Evolutionary conservation across 2,888 invertebrate genomes (phyloP).

Genomic region (Drosophila quasianomalipes): DNA sequence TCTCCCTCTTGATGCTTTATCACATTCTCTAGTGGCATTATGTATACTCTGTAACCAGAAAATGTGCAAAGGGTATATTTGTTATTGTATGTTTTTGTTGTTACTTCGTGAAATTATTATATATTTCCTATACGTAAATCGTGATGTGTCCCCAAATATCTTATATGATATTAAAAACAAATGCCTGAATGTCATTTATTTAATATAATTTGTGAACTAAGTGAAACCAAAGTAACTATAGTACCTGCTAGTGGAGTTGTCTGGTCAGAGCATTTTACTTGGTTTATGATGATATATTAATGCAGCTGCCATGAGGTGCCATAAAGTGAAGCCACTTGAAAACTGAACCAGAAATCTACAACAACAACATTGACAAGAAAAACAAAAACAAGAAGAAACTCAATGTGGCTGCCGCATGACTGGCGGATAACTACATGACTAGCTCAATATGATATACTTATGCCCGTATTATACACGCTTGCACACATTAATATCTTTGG

Average conservation of each 20-base stretch:
- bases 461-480: constrained; percentile 2
- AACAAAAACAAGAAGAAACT: constrained; percentile 18
- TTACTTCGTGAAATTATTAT: background rate
- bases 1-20: constrained; percentile 24
- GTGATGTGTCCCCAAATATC: background rate
- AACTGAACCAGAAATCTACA: constrained; percentile 22
- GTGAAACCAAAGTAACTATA: background rate
- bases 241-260: background rate
- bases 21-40: constrained; percentile 46
- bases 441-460: constrained; percentile 32
- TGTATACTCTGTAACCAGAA: constrained; percentile 33
- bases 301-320: constrained; percentile 58
- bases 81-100: background rate
- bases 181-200: background rate
- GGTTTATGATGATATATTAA: constrained; percentile 69
- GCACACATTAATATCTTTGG: constrained; percentile 39
- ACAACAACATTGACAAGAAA: constrained; percentile 22
- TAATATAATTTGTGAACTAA: background rate
- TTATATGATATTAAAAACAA: background rate
- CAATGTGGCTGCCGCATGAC: constrained; percentile 24
- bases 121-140: background rate
- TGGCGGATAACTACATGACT: constrained; percentile 32
- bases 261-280: background rate
- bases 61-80: background rate
- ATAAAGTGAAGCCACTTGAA: constrained; percentile 71